Evolutionary conservation across 2,888 invertebrate species (phyloP), one percentile per base, ranked within the genome.

Genomic region (Molanna angustata): DNA sequence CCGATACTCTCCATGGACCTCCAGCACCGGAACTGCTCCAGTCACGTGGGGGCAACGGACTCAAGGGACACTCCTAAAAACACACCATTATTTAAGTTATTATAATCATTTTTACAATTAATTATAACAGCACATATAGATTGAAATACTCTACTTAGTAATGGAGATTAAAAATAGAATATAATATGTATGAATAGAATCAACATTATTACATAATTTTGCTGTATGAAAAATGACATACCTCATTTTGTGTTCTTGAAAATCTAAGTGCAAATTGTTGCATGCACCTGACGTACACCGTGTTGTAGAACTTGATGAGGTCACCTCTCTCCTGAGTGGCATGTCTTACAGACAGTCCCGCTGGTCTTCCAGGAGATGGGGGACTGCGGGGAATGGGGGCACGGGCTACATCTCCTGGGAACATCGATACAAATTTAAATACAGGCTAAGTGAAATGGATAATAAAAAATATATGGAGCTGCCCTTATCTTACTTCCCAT

Each of bases 261-360:
- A 90, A 88, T 60, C 82, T 79, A 56, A 85, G 72, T 0, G 89
- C 91, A 65, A 91, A 90, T 54, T 80, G 82, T 64, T 90, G 88
- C 72, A 95, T 87, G 66, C 84, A 84, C 58, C 84, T 84, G 48
- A 95, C 89, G 69, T 91, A 96, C 41, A 92, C 86, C 43, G 80
- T 83, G 69, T 99, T 99, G 71, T 99, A 99, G 71, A 97, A 98
- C 66, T 86, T 83, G 62, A 97, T 96, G 56, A 98, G 81, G 74
- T 97, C 96, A 11, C 90, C 92, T 62, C 90, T 78, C 64, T 84
- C 83, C 61, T 81, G 82, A 19, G 65, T 66, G 32, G 43, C 19
- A 13, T 41, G 43, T 13, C 45, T 22, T 4, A 35, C 33, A 1
- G 49, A 35, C 9, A 41, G 47, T 13, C 42, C 37, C 3, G 51